Percentiles rank a stretch among this genome's conserved stretches.
These are phyloP conservation scores for Podarcis raffonei DNA, from an alignment of 2,113 vertebrate genomes.

Conservation along the genomic window DNA sequence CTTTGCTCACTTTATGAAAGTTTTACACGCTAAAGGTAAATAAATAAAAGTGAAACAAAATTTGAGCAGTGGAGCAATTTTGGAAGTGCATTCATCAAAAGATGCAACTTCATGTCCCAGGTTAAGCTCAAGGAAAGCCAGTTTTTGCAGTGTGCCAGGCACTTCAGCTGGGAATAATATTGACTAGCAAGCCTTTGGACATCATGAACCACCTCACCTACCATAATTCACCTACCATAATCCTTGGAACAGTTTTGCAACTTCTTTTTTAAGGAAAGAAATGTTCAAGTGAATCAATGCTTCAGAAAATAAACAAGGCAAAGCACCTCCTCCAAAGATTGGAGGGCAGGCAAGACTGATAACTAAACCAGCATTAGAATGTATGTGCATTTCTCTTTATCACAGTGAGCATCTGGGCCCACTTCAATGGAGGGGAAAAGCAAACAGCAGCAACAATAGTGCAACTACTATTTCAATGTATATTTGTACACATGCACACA, in stretches of 20 bases:
- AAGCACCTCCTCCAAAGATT: neutral
- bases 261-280: neutral
- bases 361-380: neutral
- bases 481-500: neutral
- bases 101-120: neutral
- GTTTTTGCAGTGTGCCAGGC: neutral
- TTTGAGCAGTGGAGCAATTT: neutral
- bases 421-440: neutral
- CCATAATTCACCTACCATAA: neutral
- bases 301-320: neutral
- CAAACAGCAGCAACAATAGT: neutral
- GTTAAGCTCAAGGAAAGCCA: neutral
- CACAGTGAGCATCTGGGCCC: neutral
- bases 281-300: neutral
- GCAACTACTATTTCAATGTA: neutral
- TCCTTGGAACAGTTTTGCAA: neutral
- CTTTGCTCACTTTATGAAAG: neutral
- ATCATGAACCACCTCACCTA: neutral
- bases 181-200: neutral
- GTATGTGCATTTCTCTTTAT: neutral
- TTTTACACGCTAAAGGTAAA: neutral
- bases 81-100: neutral
- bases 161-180: neutral
- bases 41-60: neutral
- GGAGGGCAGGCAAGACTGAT: neutral